Percentiles rank a stretch among this genome's conserved stretches.
Conservation (phyloP, 2,113 vertebrate genomes). For the Phalacrocorax carbo region DNA sequence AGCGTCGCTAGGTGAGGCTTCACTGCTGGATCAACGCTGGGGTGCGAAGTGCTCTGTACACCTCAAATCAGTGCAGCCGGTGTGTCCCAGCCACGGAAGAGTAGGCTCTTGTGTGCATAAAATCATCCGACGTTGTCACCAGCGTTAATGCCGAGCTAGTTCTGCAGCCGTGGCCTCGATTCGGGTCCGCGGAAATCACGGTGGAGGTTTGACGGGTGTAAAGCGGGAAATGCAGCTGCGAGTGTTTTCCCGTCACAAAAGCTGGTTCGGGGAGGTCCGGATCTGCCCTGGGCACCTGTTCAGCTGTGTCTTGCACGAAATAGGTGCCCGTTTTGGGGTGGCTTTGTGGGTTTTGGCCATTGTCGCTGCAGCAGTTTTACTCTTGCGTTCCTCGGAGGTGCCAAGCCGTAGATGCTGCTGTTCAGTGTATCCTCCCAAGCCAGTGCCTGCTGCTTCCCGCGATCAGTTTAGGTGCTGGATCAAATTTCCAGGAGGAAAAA, state of each 20-base stretch:
- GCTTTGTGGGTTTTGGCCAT: neutral
- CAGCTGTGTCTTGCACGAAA: neutral
- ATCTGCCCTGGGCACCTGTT: neutral
- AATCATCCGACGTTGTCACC: neutral
- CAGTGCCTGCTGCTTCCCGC: neutral
- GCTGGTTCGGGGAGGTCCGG: accelerated
- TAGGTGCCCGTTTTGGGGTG: neutral
- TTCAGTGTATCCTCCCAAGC: accelerated
- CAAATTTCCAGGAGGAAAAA: neutral
- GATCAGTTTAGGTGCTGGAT: neutral
- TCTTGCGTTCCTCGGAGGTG: neutral
- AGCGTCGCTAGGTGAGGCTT: neutral
- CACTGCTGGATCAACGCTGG: neutral
- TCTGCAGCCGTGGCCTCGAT: accelerated
- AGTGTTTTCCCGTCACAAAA: accelerated
- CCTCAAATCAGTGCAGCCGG: accelerated
- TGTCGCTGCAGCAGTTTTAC: neutral
- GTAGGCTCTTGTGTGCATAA: accelerated
- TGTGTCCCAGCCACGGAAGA: accelerated
- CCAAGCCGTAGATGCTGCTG: accelerated
- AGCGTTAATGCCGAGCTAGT: neutral
- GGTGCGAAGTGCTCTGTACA: neutral
- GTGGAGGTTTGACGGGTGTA: neutral
- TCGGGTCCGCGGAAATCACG: accelerated
- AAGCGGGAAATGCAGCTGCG: neutral